These are phyloP conservation scores for Ciconia boyciana DNA, from an alignment of 2,113 vertebrate species.

Conservation along the genomic window DNA sequence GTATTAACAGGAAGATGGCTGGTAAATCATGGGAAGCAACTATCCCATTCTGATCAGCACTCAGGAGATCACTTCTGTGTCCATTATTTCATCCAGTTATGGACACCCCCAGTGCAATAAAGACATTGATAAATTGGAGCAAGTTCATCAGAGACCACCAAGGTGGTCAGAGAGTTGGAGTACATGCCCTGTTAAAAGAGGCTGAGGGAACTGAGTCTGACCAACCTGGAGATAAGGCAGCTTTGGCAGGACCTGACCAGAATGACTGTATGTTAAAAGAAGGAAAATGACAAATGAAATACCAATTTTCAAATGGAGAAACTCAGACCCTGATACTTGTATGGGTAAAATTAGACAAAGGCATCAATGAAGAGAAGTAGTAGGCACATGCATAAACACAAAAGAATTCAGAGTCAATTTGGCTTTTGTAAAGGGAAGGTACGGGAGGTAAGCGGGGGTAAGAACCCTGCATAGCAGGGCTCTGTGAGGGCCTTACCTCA, in stretches of 20 bases:
- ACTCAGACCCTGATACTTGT: background rate
- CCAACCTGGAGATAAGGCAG: background rate
- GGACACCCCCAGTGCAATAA: background rate
- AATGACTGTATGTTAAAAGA: background rate
- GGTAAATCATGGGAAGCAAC: background rate
- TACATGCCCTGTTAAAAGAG: background rate
- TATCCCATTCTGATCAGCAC: background rate
- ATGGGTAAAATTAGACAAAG: background rate
- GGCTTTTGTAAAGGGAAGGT: background rate
- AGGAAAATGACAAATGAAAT: background rate
- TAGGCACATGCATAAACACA: background rate
- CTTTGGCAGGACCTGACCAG: background rate
- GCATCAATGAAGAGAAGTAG: background rate
- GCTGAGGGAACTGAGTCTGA: background rate
- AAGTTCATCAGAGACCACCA: background rate
- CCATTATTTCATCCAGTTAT: too few relatives aligned
- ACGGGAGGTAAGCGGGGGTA: background rate
- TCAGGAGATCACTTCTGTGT: background rate
- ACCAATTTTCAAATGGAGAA: background rate
- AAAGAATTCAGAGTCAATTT: background rate
- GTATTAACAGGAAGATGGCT: background rate
- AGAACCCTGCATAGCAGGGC: background rate
- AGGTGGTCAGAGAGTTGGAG: background rate
- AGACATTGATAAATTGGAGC: background rate
- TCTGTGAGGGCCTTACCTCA: background rate